These are phyloP conservation scores for Takifugu rubripes DNA, from an alignment of 2,797 vertebrate species.

Conservation along the genomic window DNA sequence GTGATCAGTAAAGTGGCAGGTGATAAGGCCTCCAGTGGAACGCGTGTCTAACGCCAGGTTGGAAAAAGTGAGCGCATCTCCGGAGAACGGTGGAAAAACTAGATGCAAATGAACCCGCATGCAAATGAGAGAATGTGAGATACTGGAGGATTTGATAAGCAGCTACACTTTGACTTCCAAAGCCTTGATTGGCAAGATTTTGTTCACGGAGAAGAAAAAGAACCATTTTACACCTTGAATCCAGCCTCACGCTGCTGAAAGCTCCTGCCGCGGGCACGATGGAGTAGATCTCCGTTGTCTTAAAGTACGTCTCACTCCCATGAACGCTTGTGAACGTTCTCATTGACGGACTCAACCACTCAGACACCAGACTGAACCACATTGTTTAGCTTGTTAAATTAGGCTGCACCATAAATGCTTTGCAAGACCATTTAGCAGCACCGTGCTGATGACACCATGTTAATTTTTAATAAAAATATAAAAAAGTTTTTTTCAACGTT, in stretches of 20 bases:
- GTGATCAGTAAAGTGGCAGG: slow-evolving; percentile 51
- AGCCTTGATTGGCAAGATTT: slow-evolving; percentile 20
- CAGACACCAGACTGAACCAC: not conserved
- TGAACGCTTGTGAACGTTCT: not conserved
- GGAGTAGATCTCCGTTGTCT: not conserved
- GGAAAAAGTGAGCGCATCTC: slow-evolving; percentile 29
- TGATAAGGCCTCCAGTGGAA: slow-evolving; percentile 43
- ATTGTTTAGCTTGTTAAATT: not conserved
- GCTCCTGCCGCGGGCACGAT: not conserved
- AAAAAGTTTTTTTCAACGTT: too few relatives aligned
- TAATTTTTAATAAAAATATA: too few relatives aligned
- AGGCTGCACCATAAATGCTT: slow-evolving; percentile 11
- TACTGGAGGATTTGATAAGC: slow-evolving; percentile 28
- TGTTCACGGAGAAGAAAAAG: slow-evolving; percentile 11
- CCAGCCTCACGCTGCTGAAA: too few relatives aligned
- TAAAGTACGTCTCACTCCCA: not conserved
- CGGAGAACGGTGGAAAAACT: slow-evolving; percentile 8
- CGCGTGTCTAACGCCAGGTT: slow-evolving; percentile 28
- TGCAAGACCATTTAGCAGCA: slow-evolving; percentile 5
- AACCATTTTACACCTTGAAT: not conserved
- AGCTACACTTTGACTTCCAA: slow-evolving; percentile 27
- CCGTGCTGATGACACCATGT: too few relatives aligned
- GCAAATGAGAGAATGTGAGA: slow-evolving; percentile 14
- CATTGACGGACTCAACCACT: not conserved
- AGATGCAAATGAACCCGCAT: slow-evolving; percentile 34